Conservation (phyloP, 2,797 vertebrate species). For the Enteromius unitaeniatus region DNA sequence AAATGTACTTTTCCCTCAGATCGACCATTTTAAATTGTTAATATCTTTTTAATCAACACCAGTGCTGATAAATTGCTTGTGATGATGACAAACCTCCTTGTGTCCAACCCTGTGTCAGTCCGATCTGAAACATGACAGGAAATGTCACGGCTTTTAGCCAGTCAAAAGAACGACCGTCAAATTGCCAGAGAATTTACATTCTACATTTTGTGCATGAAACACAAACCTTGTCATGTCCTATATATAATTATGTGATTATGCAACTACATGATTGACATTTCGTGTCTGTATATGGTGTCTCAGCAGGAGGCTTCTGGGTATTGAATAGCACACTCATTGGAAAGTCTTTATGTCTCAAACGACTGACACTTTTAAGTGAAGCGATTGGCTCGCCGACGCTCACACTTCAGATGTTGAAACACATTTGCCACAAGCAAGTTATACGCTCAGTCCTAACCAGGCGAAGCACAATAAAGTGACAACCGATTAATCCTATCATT, state of each 20-base stretch:
- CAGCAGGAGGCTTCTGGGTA: constrained; percentile 2
- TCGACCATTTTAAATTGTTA: constrained; percentile 13
- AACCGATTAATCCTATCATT: constrained; percentile 6
- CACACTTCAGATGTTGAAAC: background rate
- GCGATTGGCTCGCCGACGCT: background rate
- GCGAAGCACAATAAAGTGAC: background rate
- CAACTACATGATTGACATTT: constrained; percentile 6
- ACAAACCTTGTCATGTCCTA: constrained; percentile 6
- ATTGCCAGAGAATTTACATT: constrained; percentile 12
- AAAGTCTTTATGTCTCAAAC: constrained; percentile 9
- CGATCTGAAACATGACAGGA: background rate
- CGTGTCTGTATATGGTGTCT: background rate
- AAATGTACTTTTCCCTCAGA: constrained; percentile 56
- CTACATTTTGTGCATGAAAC: background rate
- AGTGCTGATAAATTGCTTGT: background rate
- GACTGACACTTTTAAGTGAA: background rate
- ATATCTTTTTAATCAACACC: background rate
- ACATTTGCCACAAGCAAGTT: constrained; percentile 4
- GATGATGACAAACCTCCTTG: background rate
- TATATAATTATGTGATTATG: constrained; percentile 22
- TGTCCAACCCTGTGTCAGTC: background rate
- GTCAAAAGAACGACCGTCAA: background rate
- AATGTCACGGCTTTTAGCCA: background rate
- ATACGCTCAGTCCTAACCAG: background rate
- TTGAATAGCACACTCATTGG: background rate